Percentiles rank a stretch among this genome's conserved stretches.
Conservation (phyloP, 2,797 vertebrate species). For the Darevskia mixta region DNA sequence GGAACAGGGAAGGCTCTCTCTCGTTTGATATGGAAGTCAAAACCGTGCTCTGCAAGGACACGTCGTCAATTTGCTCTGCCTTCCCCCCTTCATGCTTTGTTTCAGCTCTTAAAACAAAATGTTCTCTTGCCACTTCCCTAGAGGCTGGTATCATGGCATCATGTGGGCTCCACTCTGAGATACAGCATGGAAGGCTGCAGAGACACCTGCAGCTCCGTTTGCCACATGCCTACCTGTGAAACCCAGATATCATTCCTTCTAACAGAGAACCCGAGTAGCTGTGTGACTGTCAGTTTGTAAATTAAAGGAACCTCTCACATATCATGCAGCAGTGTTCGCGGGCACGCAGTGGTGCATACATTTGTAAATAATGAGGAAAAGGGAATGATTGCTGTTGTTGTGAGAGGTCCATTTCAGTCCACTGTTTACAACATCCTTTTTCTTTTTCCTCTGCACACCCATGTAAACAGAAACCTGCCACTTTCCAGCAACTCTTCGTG, state of each 20-base stretch:
- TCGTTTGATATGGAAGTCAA: not conserved
- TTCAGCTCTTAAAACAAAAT: slow-evolving; percentile 37
- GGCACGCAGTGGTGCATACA: not conserved
- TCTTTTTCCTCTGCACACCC: not conserved
- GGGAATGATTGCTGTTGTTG: not conserved
- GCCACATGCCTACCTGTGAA: not conserved
- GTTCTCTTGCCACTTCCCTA: slow-evolving; percentile 29
- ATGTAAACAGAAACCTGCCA: not conserved
- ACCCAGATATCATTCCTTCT: not conserved
- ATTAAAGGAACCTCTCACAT: not conserved
- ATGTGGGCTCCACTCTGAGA: not conserved
- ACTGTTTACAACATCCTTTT: not conserved
- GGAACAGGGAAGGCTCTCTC: slow-evolving; percentile 19
- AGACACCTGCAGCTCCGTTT: not conserved
- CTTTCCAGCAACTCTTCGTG: not conserved
- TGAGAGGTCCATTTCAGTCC: not conserved
- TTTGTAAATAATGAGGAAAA: not conserved
- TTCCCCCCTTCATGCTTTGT: slow-evolving; percentile 35
- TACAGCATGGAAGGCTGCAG: not conserved
- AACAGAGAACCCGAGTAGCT: not conserved
- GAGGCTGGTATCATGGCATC: not conserved
- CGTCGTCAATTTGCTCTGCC: slow-evolving; percentile 26
- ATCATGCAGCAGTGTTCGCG: not conserved
- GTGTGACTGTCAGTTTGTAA: not conserved
- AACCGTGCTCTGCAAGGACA: slow-evolving; percentile 39